These are phyloP conservation scores for Labia minor DNA, from an alignment of 2,888 invertebrate species.

Conservation along the genomic window DNA sequence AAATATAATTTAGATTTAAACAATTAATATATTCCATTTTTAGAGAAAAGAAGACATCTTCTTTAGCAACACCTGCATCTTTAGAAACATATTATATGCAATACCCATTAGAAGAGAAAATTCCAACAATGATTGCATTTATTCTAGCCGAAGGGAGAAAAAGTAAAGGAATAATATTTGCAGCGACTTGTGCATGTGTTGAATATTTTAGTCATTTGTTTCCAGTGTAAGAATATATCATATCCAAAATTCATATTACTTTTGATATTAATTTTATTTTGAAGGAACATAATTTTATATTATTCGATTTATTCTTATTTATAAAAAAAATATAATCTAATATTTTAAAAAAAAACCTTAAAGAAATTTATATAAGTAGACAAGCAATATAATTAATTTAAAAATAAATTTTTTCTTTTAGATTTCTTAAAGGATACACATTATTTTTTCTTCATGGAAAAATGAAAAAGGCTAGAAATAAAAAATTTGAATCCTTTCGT, in stretches of 20 bases:
- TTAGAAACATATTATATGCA: conserved; percentile 64
- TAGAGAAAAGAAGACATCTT: not conserved
- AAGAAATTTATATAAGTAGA: too few relatives aligned
- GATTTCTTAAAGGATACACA: conserved; percentile 37
- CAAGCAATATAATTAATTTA: too few relatives aligned
- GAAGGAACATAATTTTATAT: too few relatives aligned
- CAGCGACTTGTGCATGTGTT: conserved; percentile 92
- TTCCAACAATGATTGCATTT: conserved; percentile 68
- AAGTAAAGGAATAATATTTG: conserved; percentile 72
- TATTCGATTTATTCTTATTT: too few relatives aligned
- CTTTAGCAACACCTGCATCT: conserved; percentile 38
- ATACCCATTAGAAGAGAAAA: conserved; percentile 67
- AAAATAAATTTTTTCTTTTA: conserved; percentile 29
- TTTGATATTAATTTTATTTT: too few relatives aligned
- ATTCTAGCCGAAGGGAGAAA: conserved; percentile 46
- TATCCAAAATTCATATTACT: too few relatives aligned
- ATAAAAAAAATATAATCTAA: too few relatives aligned
- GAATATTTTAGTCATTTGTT: conserved; percentile 77
- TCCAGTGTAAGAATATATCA: conserved; percentile 42
- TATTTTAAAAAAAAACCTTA: too few relatives aligned
- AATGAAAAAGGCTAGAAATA: conserved; percentile 79
- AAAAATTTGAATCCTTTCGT: conserved; percentile 72
- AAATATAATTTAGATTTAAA: not conserved
- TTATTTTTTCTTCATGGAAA: conserved; percentile 86
- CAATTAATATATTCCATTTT: too few relatives aligned